Conservation (phyloP, 1,140 invertebrate genomes). For the Bombus haemorrhoidalis region DNA sequence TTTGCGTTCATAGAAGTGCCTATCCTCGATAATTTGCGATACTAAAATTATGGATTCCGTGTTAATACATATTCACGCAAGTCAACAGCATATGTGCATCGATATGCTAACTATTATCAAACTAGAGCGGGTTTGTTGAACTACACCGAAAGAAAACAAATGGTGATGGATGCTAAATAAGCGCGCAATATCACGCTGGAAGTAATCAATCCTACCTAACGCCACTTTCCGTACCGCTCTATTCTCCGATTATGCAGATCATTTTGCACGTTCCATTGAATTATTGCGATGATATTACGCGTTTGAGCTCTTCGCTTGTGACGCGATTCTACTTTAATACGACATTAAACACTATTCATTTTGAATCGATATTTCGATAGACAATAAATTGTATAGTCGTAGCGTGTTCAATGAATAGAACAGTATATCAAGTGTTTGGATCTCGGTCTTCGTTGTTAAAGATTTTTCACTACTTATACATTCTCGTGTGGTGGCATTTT, state of each 20-base stretch:
- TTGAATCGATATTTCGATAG: conserved; percentile 5
- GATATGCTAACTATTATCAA: neutral
- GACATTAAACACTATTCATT: neutral
- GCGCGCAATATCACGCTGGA: neutral
- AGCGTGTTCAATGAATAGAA: neutral
- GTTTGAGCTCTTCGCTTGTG: conserved; percentile 12
- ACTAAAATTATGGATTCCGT: neutral
- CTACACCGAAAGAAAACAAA: neutral
- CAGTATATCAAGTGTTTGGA: neutral
- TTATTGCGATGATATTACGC: conserved; percentile 31
- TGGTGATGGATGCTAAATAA: neutral
- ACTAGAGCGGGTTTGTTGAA: neutral
- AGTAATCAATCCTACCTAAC: neutral
- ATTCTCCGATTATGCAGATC: neutral
- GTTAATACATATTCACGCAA: neutral
- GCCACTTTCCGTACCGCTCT: no score
- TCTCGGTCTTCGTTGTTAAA: neutral
- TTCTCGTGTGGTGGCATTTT: neutral
- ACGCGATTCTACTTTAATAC: conserved; percentile 31
- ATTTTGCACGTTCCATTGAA: conserved; percentile 9
- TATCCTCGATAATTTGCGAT: neutral
- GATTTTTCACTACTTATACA: neutral
- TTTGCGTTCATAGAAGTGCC: neutral
- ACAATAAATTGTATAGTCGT: neutral
- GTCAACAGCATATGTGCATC: neutral